A percentile compares a stretch with the other conserved stretches of the same genome.
phyloP scores from a whole-genome alignment of 2,888 invertebrate species.

The Drosophila merina region DNA sequence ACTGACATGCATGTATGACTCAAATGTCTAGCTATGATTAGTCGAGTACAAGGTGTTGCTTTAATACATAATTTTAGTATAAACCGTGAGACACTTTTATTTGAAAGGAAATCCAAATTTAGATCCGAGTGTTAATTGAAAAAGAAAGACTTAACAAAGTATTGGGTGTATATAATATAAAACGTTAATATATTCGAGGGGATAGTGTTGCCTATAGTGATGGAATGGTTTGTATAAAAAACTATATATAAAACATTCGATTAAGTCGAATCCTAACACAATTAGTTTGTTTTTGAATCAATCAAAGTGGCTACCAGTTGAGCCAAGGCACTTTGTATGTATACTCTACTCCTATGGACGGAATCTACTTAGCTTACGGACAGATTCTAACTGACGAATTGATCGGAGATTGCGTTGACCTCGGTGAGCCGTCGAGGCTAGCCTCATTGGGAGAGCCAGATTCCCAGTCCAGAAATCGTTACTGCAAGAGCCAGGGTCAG shows the following conservation, averaged over 20 bases:
- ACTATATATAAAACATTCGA: background rate
- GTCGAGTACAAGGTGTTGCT: background rate
- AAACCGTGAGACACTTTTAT: too few species aligned
- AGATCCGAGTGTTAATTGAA: too few species aligned
- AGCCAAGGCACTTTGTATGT: slow-evolving; percentile 59
- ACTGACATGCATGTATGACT: background rate
- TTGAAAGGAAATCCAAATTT: too few species aligned
- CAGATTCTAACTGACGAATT: slow-evolving; percentile 2
- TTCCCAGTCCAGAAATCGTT: slow-evolving; percentile 13
- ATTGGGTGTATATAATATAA: background rate
- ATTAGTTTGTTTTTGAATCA: too few species aligned
- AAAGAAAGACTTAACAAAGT: background rate
- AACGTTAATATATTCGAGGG: slow-evolving; percentile 5
- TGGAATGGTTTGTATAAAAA: background rate
- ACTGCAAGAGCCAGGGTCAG: slow-evolving; percentile 21
- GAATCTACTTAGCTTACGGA: slow-evolving; percentile 34
- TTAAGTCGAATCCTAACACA: background rate
- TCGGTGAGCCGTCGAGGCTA: slow-evolving; percentile 2
- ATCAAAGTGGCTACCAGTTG: background rate
- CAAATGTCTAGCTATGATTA: background rate
- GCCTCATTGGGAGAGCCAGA: slow-evolving; percentile 13
- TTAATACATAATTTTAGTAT: too few species aligned
- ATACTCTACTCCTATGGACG: slow-evolving; percentile 5
- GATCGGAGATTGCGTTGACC: slow-evolving; percentile 17
- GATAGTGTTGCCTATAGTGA: background rate